A percentile compares a stretch with the other conserved stretches of the same genome.
phyloP scores from a whole-genome alignment of 2,113 vertebrate genomes.

The Hippolais icterina region DNA sequence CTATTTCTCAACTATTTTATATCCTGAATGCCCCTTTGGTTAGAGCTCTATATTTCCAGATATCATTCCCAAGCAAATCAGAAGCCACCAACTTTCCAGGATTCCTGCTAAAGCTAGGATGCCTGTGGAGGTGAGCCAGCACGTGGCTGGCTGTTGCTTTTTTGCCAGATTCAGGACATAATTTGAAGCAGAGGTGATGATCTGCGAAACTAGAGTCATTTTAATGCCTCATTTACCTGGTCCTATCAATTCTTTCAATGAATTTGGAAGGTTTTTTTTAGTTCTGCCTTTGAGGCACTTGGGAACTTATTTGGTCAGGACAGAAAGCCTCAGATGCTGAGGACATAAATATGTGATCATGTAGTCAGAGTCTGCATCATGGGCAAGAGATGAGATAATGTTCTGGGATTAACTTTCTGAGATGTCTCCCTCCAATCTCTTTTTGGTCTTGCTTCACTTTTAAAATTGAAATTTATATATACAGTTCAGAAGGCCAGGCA shows the following conservation, averaged over 20 bases:
- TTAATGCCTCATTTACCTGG: neutral
- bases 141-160: neutral
- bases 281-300: neutral
- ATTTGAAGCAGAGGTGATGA: neutral
- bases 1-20: neutral
- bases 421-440: neutral
- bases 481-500: neutral
- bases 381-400: neutral
- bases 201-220: neutral
- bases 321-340: neutral
- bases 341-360: neutral
- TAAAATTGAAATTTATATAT: neutral
- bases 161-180: neutral
- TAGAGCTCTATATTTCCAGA: neutral
- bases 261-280: neutral
- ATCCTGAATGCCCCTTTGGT: neutral
- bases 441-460: neutral
- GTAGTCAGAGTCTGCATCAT: neutral
- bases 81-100: neutral
- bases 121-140: neutral
- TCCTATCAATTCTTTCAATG: neutral
- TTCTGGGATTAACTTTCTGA: neutral
- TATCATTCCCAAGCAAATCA: neutral
- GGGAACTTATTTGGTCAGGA: neutral
- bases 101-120: neutral